Evolutionary conservation across 2,113 vertebrate genomes (phyloP), one percentile per base, ranked within the genome.

Genomic region (Ictidomys tridecemlineatus): DNA sequence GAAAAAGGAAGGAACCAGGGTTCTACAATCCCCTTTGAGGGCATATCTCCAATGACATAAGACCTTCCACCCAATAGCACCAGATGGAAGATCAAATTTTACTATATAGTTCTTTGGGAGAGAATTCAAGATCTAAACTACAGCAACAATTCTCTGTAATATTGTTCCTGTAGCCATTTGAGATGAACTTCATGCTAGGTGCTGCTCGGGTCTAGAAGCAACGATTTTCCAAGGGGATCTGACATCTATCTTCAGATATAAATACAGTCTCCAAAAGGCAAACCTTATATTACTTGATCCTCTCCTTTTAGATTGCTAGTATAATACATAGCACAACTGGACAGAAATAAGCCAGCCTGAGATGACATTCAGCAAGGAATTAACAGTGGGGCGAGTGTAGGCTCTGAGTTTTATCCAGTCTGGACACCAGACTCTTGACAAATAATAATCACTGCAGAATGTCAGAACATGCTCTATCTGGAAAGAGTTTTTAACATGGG

Each of bases 341-440:
- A 7, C 16, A 91, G 32, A 48, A 77, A 87, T 37, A 56, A 86
- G 24, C 16, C 63, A 93, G 28, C 37, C 30, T 48, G 18, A 92
- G 45, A 83, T 4, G 28, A 42, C 74, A 69, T 79, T 94, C 32
- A 61, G 6, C 30, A 79, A 85, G 22, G 26, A 82, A 18, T 4
- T 2, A 13, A 13, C 6, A n/a, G 1, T 20, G 16, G 4, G 2
- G 1, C 24, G 9, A 58, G 4, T 14, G 4, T 14, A 45, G 8
- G 45, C 20, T 83, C 74, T 79, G 48, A 51, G 9, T 69, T 89
- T 70, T 37, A 56, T 67, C 22, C 91, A 84, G 45, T 56, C 30
- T 53, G 42, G 32, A 34, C 56, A 82, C 30, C 56, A 86, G 28
- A 78, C 2, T 28, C 11, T 74, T 72, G 5, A 73, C 16, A 73